A percentile compares a stretch with the other conserved stretches of the same genome.
These are phyloP conservation scores for Copsychus sechellarum DNA, from an alignment of 2,113 vertebrate genomes.

Conservation along the genomic window DNA sequence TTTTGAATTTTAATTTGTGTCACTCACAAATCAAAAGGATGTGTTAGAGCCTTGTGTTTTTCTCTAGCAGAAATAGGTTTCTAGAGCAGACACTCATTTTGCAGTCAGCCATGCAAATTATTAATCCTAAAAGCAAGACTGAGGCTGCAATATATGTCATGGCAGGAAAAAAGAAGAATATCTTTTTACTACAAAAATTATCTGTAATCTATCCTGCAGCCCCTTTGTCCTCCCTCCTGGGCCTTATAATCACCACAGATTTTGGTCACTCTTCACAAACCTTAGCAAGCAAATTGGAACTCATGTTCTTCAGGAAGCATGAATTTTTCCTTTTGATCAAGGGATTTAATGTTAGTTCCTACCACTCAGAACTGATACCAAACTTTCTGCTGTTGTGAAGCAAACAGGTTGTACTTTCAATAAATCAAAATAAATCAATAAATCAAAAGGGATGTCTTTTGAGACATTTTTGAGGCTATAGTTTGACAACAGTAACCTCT, in stretches of 20 bases:
- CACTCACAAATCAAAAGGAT: background rate
- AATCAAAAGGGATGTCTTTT: background rate
- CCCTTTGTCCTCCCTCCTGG: background rate
- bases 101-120: background rate
- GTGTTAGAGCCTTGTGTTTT: background rate
- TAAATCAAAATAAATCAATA: background rate
- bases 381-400: background rate
- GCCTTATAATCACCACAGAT: background rate
- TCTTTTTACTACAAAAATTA: background rate
- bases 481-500: background rate
- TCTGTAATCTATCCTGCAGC: background rate
- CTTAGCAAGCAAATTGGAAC: background rate
- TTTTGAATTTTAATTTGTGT: background rate
- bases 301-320: background rate
- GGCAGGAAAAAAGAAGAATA: background rate
- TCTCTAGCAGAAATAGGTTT: background rate
- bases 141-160: background rate
- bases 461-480: background rate
- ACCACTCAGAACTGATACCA: background rate
- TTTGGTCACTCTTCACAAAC: background rate
- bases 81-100: background rate
- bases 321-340: background rate
- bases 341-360: background rate
- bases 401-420: background rate
- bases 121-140: background rate